Evolutionary conservation across 2,797 vertebrate genomes (phyloP).

Genomic region (Sibirionetta formosa): DNA sequence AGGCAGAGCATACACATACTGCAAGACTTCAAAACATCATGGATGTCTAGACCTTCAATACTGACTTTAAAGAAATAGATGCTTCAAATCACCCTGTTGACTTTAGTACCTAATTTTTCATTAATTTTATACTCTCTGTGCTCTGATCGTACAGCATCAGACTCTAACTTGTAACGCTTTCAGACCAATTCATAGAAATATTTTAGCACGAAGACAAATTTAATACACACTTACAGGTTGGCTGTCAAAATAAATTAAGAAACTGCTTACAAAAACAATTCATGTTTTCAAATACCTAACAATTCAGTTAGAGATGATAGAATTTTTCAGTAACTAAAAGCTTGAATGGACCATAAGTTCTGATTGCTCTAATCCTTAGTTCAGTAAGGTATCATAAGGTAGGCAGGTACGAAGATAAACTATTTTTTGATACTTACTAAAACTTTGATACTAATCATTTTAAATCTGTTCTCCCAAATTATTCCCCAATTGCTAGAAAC

Average conservation of each 20-base stretch:
- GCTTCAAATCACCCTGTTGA: background rate
- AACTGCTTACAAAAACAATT: background rate
- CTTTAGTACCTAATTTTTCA: background rate
- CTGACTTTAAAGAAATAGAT: background rate
- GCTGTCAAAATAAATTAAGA: background rate
- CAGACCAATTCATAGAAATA: background rate
- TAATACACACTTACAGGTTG: background rate
- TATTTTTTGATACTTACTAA: background rate
- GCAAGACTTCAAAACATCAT: background rate
- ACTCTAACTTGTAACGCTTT: background rate
- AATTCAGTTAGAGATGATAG: background rate
- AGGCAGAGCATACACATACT: background rate
- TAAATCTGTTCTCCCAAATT: background rate
- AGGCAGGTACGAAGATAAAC: background rate
- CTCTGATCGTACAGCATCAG: background rate
- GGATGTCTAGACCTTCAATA: background rate
- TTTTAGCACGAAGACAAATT: background rate
- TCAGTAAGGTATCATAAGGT: background rate
- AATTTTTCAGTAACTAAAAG: background rate
- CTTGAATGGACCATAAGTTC: background rate
- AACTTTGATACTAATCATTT: background rate
- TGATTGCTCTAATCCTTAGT: background rate
- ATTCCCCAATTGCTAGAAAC: constrained; percentile 5
- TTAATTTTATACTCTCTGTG: background rate
- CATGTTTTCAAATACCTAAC: background rate